Percentiles rank a stretch among this genome's conserved stretches.
phyloP scores from a whole-genome alignment of 2,888 invertebrate genomes.

The Lamproptera curius region DNA sequence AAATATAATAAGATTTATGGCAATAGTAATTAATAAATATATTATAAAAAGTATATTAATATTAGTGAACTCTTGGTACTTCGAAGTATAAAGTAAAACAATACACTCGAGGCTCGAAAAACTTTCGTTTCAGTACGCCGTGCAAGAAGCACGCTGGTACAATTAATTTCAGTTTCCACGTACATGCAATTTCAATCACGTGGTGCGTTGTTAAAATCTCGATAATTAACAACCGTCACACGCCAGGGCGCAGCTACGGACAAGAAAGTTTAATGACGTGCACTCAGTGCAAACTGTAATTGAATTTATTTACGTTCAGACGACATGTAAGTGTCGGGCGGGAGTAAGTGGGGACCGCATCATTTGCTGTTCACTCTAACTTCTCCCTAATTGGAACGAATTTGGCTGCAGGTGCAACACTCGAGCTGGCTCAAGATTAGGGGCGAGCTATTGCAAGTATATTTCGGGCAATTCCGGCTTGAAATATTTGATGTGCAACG shows the following conservation, averaged over 20 bases:
- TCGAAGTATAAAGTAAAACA: conserved; percentile 12
- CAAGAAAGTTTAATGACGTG: conserved; percentile 72
- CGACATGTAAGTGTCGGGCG: conserved; percentile 66
- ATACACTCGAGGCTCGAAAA: conserved; percentile 20
- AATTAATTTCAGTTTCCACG: conserved; percentile 24
- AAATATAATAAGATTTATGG: too few species aligned
- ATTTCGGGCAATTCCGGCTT: conserved; percentile 61
- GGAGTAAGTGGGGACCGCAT: conserved; percentile 73
- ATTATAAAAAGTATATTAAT: too few species aligned
- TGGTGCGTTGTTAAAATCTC: conserved; percentile 42
- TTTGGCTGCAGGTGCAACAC: conserved; percentile 78
- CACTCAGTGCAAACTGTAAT: conserved; percentile 63
- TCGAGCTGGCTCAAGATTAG: conserved; percentile 75
- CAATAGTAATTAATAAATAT: too few species aligned
- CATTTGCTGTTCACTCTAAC: conserved; percentile 76
- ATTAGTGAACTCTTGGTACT: too few species aligned
- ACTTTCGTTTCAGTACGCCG: conserved; percentile 7
- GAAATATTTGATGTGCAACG: conserved; percentile 70
- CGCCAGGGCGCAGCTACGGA: conserved; percentile 49
- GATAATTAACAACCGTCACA: conserved; percentile 61
- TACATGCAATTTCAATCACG: conserved; percentile 31
- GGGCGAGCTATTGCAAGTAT: conserved; percentile 70
- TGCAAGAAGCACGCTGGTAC: conserved; percentile 19
- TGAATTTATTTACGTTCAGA: conserved; percentile 69
- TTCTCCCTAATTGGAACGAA: conserved; percentile 75